These are phyloP conservation scores for Nymphalis io DNA, from an alignment of 1,140 invertebrate genomes.

Conservation along the genomic window DNA sequence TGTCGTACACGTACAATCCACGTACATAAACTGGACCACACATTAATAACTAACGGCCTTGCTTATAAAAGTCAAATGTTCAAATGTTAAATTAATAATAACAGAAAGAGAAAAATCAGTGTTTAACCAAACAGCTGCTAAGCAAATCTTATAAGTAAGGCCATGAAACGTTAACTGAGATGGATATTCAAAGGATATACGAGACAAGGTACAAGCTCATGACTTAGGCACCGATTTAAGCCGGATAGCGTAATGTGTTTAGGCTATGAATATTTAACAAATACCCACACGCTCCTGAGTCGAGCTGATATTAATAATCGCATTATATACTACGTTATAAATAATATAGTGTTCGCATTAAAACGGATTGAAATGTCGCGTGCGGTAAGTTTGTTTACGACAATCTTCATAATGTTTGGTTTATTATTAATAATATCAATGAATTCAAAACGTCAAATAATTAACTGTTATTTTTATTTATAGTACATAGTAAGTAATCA, in stretches of 20 bases:
- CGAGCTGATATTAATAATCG: constrained; percentile 41
- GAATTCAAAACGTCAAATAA: not conserved
- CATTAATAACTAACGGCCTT: too few relatives aligned
- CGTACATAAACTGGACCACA: too few relatives aligned
- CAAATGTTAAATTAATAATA: too few relatives aligned
- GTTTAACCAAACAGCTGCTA: too few relatives aligned
- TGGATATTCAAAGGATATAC: not conserved
- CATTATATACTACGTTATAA: constrained; percentile 23
- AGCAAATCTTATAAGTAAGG: too few relatives aligned
- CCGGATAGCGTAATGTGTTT: constrained; percentile 39
- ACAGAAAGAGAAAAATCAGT: too few relatives aligned
- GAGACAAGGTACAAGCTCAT: constrained; percentile 11
- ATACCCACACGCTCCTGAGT: constrained; percentile 30
- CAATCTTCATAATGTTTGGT: not conserved
- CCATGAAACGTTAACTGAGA: not conserved
- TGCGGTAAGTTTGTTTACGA: not conserved
- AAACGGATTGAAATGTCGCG: not conserved
- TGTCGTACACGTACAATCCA: too few relatives aligned
- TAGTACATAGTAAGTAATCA: too few relatives aligned
- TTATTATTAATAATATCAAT: not conserved
- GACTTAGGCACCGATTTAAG: constrained; percentile 21
- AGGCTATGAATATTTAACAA: constrained; percentile 45
- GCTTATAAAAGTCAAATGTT: too few relatives aligned
- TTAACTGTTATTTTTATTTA: too few relatives aligned
- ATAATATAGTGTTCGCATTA: too few relatives aligned